Percentiles rank a stretch among this genome's conserved stretches.
Conservation (phyloP, 2,888 invertebrate species). For the Stenotaenia linearis region DNA sequence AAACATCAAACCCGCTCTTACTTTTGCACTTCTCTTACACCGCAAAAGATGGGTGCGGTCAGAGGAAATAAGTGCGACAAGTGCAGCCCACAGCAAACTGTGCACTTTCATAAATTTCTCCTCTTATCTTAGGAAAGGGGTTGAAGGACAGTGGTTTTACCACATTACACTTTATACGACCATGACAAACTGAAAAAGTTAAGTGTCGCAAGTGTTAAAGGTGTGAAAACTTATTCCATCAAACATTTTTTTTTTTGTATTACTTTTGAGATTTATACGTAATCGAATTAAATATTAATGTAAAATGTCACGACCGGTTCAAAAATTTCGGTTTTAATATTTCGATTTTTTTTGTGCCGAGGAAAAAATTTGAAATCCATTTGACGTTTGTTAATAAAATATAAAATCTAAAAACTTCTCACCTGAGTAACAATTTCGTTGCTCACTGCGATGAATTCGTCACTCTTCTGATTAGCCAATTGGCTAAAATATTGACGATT, state of each 20-base stretch:
- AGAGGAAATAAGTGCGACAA: conserved; percentile 9
- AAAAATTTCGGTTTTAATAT: no score
- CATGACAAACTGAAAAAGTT: conserved; percentile 5
- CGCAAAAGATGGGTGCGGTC: conserved; percentile 15
- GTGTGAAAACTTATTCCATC: not conserved
- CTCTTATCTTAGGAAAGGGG: conserved; percentile 1
- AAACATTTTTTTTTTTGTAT: not conserved
- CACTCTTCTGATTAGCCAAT: conserved; percentile 39
- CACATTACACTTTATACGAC: not conserved
- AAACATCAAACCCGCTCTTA: not conserved
- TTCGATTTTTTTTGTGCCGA: not conserved
- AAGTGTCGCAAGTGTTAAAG: not conserved
- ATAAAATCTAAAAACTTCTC: not conserved
- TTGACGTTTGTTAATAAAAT: not conserved
- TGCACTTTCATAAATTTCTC: not conserved
- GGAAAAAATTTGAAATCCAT: not conserved
- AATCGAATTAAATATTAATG: not conserved
- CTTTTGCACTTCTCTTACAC: conserved; percentile 2
- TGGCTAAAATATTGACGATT: conserved; percentile 41
- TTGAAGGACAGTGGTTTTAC: not conserved
- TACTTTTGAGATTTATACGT: no score
- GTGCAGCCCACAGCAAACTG: conserved; percentile 15
- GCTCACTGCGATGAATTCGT: conserved; percentile 36
- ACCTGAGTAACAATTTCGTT: conserved; percentile 11
- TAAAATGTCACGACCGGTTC: not conserved